Evolutionary conservation across 2,888 invertebrate genomes (phyloP).

Genomic region (Crematogaster levior): DNA sequence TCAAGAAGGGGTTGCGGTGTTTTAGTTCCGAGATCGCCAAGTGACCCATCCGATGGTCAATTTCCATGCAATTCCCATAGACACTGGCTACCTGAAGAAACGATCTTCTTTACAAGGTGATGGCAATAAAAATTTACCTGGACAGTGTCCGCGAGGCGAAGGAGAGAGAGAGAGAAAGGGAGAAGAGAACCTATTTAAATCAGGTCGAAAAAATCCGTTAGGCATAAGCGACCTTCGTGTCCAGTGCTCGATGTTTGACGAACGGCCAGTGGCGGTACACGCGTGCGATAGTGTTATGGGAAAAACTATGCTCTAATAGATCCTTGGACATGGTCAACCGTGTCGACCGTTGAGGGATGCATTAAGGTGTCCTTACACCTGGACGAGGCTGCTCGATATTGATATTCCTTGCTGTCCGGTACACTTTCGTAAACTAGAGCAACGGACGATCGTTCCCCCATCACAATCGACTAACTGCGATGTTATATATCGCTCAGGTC

Average conservation of each 20-base stretch:
- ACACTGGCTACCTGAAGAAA: constrained; percentile 75
- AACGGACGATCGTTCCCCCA: constrained; percentile 71
- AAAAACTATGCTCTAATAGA: constrained; percentile 60
- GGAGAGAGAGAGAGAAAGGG: constrained; percentile 54
- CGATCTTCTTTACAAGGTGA: constrained; percentile 37
- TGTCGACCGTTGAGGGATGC: constrained; percentile 72
- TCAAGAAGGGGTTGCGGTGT: constrained; percentile 62
- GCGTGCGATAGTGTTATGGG: constrained; percentile 59
- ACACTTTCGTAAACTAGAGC: constrained; percentile 77
- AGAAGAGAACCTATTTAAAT: constrained; percentile 81
- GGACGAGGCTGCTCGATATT: constrained; percentile 62
- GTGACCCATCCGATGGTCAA: constrained; percentile 75
- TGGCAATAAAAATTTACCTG: constrained; percentile 65
- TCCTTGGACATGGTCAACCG: constrained; percentile 11
- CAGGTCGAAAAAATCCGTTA: constrained; percentile 83
- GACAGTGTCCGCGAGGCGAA: constrained; percentile 52
- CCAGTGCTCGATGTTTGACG: constrained; percentile 56
- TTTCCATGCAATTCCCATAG: constrained; percentile 79
- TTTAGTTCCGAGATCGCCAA: constrained; percentile 72
- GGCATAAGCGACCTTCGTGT: constrained; percentile 74
- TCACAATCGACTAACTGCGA: neutral
- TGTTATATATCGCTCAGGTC: neutral
- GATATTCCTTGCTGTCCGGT: constrained; percentile 45
- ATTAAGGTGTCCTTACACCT: constrained; percentile 62
- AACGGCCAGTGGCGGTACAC: neutral